A percentile compares a stretch with the other conserved stretches of the same genome.
Conservation (phyloP, 2,797 vertebrate species). For the Eulemur mongoz region DNA sequence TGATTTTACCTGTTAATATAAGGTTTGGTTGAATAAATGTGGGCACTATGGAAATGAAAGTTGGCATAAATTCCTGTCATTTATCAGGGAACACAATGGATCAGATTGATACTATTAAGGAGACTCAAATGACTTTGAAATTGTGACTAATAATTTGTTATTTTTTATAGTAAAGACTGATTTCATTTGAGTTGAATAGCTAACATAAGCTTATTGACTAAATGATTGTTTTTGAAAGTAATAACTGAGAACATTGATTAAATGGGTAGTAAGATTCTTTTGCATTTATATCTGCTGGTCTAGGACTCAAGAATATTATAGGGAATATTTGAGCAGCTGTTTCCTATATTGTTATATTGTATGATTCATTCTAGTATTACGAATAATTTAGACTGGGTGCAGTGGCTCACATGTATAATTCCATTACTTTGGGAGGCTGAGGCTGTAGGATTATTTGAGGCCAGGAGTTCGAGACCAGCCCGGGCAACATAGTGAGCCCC, state of each 20-base stretch:
- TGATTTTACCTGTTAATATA: background rate
- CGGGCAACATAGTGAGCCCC: no score
- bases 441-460: no score
- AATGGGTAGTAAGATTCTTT: slow-evolving; percentile 5
- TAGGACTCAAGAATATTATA: background rate
- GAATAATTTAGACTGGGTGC: background rate
- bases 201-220: background rate
- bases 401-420: no score
- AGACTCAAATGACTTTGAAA: background rate
- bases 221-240: slow-evolving; percentile 27
- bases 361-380: background rate
- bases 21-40: slow-evolving; percentile 47
- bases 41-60: slow-evolving; percentile 21
- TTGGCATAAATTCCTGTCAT: background rate
- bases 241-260: background rate
- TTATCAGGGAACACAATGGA: background rate
- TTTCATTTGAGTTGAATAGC: background rate
- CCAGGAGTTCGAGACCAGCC: no score
- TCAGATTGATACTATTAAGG: slow-evolving; percentile 20
- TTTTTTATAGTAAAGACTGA: slow-evolving; percentile 47
- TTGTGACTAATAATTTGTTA: background rate
- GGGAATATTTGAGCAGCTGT: background rate
- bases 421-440: no score
- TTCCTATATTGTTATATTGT: background rate
- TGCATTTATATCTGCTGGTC: background rate